Base-by-base conservation (phyloP, 2,888 invertebrate species). In the Nasonovia ribisnigri region DNA sequence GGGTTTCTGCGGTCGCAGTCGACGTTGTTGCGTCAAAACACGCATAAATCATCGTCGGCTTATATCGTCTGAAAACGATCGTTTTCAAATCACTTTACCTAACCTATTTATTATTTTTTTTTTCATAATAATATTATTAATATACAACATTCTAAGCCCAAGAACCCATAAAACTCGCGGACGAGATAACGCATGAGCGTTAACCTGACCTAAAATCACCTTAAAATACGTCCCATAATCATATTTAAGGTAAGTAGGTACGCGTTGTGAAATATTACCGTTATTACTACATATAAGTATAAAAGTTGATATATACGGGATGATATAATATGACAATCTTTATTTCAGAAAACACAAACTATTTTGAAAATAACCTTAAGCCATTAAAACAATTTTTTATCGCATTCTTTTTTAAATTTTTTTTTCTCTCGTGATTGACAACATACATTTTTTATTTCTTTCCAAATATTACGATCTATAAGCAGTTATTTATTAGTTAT, bases 121-220 rank as follows among this genome's bases (percentile, higher is more conserved):
- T 77, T 77, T 16, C 2, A 36, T 36, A 8, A 36, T 36, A 77
- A 36, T 77, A 54, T 5, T 54, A 54, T 20, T 54, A 8, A 36
- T 77, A 77, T 36, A 77, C 20, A 36, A 77, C 77, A 36, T 20
- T 77, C 20, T 16, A 20, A 36, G 77, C 77, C 36, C 77, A 20
- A 36, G 8, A 36, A 36, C 77, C 77, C 77, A 36, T 77, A 36
- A 36, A 77, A 36, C 77, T 36, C 36, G 20, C 8, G 36, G 36
- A 42, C 20, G 77, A 77, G 77, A 77, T 77, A 77, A 36, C 77
- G 77, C 36, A 77, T 20, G n/a, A 13, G n/a, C 67, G n/a, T n/a
- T 67, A 67, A 67, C n/a, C 67, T 67, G 77, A 36, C 77, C 77
- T 77, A 77, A 77, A 77, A 77, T 77, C 77, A 77, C 77, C 36